Evolutionary conservation across 2,888 invertebrate genomes (phyloP), one percentile per base, ranked within the genome.

Genomic region (Oxyteleia sp.): DNA sequence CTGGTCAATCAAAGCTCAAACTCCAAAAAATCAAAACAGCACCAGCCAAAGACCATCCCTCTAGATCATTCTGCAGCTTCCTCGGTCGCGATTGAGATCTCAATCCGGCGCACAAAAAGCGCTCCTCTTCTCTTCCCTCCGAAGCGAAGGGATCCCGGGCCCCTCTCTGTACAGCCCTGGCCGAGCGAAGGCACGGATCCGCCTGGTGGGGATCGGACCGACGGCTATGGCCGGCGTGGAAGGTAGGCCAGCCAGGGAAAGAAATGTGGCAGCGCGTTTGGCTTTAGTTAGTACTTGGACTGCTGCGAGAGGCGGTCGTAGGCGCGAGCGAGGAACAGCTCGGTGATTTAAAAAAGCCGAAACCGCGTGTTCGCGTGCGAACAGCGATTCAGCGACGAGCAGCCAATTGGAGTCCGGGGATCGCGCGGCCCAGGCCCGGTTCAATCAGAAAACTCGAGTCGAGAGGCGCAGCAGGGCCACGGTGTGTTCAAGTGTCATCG

Each of bases 201-300:
- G 29, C 15, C 7, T 16, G 82, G 79, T 82, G 79, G 72, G 89
- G 86, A 86, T 84, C 85, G 82, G 82, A 84, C 86, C 89, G 89
- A 90, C 91, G 90, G 90, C 91, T 91, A 92, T 92, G 92, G 92
- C 92, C 90, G 91, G 91, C 91, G 87, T 88, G 88, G 89, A 89
- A 88, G 88, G 90, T 89, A 89, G 90, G 89, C 91, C 90, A 64
- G 79, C 57, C 53, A 92, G 88, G 80, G 90, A 90, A 91, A 91
- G 91, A 92, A 92, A 91, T 92, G 92, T 91, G 91, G 90, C 88
- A 88, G 88, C 87, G 91, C 87, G 80, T 89, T 90, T 90, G 88
- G 88, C 87, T 91, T 89, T 91, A 92, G 92, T 92, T 91, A 88
- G 88, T 88, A 90, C 89, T 92, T 92, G 88, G 92, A 91, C 92